phyloP scores from a whole-genome alignment of 2,797 vertebrate genomes.

The Eutrigla gurnardus region DNA sequence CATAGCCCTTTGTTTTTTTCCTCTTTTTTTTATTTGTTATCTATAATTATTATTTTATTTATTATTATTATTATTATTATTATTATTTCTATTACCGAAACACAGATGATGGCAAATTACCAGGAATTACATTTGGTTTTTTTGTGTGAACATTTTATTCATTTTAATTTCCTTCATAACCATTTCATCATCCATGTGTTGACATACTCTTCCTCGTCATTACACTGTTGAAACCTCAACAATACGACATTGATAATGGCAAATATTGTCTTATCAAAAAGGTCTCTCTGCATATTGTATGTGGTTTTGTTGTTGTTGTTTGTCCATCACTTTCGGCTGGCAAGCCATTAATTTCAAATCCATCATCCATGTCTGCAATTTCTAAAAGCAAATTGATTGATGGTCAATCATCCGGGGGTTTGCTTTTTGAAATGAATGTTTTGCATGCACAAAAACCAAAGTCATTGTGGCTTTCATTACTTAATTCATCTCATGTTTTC shows the following conservation, averaged over 20 bases:
- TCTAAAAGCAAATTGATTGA: constrained; percentile 78
- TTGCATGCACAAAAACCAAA: constrained; percentile 61
- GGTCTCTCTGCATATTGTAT: constrained; percentile 18
- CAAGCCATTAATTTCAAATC: constrained; percentile 75
- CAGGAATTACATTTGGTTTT: constrained; percentile 71
- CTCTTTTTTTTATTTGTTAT: constrained; percentile 23
- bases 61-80: too few species aligned
- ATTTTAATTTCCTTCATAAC: constrained; percentile 42
- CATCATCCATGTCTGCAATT: constrained; percentile 74
- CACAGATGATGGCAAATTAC: constrained; percentile 83
- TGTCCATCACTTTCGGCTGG: constrained; percentile 73
- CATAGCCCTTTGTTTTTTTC: constrained; percentile 11
- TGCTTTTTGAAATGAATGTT: constrained; percentile 68
- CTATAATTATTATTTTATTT: neutral
- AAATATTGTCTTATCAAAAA: constrained; percentile 53
- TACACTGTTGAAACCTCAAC: constrained; percentile 25
- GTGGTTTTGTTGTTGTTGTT: constrained; percentile 46
- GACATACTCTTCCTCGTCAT: constrained; percentile 12
- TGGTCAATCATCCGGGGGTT: constrained; percentile 68
- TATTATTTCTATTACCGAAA: constrained; percentile 41
- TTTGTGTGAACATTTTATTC: constrained; percentile 42
- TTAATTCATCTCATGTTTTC: constrained; percentile 76
- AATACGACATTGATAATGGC: constrained; percentile 52
- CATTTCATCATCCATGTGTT: constrained; percentile 36
- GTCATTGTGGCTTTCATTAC: constrained; percentile 69